Evolutionary conservation across 2,888 invertebrate genomes (phyloP).

Genomic region (Noctua janthe): DNA sequence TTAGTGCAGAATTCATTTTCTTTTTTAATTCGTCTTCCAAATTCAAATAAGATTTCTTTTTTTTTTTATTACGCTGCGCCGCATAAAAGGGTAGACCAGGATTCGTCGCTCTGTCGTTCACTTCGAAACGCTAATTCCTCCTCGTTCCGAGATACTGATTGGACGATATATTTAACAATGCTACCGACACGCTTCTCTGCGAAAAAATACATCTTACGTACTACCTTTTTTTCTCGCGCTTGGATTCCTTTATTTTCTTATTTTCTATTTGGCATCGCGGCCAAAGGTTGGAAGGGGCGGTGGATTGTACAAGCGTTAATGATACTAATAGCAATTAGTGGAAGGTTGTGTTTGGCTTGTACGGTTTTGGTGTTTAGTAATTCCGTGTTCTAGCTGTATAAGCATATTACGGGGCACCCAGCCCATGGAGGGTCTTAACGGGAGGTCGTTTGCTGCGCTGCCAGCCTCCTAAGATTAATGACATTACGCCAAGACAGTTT

Average conservation of each 20-base stretch:
- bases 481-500: slow-evolving; percentile 87
- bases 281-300: slow-evolving; percentile 78
- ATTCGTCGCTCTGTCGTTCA: slow-evolving; percentile 81
- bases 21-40: slow-evolving; percentile 89
- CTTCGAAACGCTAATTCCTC: slow-evolving; percentile 87
- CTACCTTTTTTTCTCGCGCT: slow-evolving; percentile 83
- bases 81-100: slow-evolving; percentile 88
- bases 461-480: slow-evolving; percentile 89
- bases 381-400: slow-evolving; percentile 79
- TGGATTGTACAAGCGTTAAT: slow-evolving; percentile 81
- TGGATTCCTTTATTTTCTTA: slow-evolving; percentile 86
- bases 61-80: slow-evolving; percentile 81
- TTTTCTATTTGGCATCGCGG: slow-evolving; percentile 77
- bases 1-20: slow-evolving; percentile 89
- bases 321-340: slow-evolving; percentile 84
- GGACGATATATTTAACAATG: slow-evolving; percentile 90
- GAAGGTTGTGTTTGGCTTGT: slow-evolving; percentile 87
- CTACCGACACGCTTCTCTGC: slow-evolving; percentile 86
- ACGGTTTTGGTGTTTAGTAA: slow-evolving; percentile 80
- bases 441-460: slow-evolving; percentile 89
- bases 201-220: slow-evolving; percentile 88
- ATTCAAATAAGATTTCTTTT: slow-evolving; percentile 89
- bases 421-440: slow-evolving; percentile 88
- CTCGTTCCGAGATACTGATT: slow-evolving; percentile 88
- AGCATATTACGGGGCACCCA: slow-evolving; percentile 86